Conservation (phyloP, 2,888 invertebrate species). For the Yponomeuta plumbellus region DNA sequence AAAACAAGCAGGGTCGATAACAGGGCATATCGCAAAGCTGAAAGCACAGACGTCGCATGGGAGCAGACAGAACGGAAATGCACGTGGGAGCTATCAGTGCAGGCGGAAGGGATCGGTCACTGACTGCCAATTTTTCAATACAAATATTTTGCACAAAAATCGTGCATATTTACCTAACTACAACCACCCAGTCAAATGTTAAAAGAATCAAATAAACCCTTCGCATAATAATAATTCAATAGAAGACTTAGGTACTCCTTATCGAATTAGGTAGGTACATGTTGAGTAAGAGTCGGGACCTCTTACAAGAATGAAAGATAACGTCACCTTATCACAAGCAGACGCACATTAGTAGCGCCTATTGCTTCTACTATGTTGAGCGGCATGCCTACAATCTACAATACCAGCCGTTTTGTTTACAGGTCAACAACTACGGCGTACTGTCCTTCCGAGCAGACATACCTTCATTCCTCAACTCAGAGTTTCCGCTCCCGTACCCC, state of each 20-base stretch:
- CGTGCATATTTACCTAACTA: neutral
- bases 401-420: slow-evolving; percentile 31
- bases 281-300: slow-evolving; percentile 45
- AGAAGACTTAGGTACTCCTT: slow-evolving; percentile 28
- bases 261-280: slow-evolving; percentile 26
- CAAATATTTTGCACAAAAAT: slow-evolving; percentile 12
- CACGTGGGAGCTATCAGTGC: slow-evolving; percentile 34
- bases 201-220: neutral
- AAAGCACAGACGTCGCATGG: neutral
- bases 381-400: neutral
- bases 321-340: slow-evolving; percentile 14
- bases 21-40: neutral
- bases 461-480: slow-evolving; percentile 88
- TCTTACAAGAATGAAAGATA: slow-evolving; percentile 23
- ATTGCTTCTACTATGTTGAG: neutral
- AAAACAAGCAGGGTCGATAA: neutral
- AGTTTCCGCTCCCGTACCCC: slow-evolving; percentile 92
- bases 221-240: slow-evolving; percentile 4
- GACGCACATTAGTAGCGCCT: neutral
- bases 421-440: slow-evolving; percentile 95
- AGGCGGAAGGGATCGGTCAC: slow-evolving; percentile 39
- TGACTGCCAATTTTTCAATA: slow-evolving; percentile 32
- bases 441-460: slow-evolving; percentile 93
- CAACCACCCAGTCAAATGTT: neutral
- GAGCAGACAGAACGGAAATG: slow-evolving; percentile 35